Evolutionary conservation across 2,888 invertebrate genomes (phyloP).

Genomic region (Chelonus formosanus): DNA sequence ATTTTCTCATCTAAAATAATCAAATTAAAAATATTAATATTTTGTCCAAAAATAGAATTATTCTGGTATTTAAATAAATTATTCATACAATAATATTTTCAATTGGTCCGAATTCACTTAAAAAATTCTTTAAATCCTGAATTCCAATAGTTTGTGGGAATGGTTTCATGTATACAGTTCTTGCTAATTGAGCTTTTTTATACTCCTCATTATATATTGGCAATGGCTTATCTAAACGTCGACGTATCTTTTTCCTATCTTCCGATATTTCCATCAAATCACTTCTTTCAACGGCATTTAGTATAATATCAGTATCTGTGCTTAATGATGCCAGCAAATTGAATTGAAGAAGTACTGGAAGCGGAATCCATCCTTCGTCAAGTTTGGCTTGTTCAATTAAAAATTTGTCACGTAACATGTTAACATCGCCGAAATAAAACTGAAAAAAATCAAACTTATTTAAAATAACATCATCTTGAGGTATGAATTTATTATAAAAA

Average conservation of each 20-base stretch:
- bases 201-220: constrained; percentile 87
- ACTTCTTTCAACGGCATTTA: constrained; percentile 79
- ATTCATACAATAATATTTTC: constrained; percentile 60
- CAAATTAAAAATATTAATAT: constrained; percentile 22
- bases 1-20: constrained; percentile 66
- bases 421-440: constrained; percentile 89
- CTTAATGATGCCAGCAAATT: constrained; percentile 82
- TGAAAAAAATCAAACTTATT: constrained; percentile 53
- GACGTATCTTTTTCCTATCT: constrained; percentile 76
- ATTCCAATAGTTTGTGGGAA: constrained; percentile 76
- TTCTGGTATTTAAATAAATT: background rate
- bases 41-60: background rate
- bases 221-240: constrained; percentile 77
- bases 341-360: constrained; percentile 86
- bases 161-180: constrained; percentile 89
- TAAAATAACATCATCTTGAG: too few species aligned
- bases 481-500: too few species aligned
- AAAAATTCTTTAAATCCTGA: constrained; percentile 78
- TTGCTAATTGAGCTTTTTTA: constrained; percentile 77
- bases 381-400: constrained; percentile 84
- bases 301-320: constrained; percentile 75
- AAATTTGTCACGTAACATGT: constrained; percentile 92
- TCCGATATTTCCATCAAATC: constrained; percentile 72
- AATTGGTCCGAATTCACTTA: constrained; percentile 72
- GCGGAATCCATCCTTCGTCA: constrained; percentile 91